phyloP scores from a whole-genome alignment of 2,888 invertebrate genomes.

The Alcis repandata region DNA sequence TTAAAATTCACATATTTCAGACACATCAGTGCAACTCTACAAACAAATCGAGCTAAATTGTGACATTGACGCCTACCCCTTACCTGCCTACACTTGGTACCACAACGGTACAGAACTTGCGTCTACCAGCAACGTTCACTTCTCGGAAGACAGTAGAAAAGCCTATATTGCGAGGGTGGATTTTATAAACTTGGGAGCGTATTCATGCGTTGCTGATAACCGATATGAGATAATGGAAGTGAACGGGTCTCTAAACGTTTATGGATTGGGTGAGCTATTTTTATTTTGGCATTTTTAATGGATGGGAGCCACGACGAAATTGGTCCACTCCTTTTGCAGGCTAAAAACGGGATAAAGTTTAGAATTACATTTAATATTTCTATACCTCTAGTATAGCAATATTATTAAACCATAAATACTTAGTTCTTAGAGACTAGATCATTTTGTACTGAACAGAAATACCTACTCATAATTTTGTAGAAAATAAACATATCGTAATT shows the following conservation, averaged over 20 bases:
- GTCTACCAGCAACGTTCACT: constrained; percentile 49
- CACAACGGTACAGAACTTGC: constrained; percentile 67
- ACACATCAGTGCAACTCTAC: constrained; percentile 66
- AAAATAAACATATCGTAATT: not conserved
- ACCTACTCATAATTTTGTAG: too few relatives aligned
- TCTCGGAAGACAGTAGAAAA: constrained; percentile 56
- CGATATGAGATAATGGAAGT: constrained; percentile 66
- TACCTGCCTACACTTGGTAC: constrained; percentile 61
- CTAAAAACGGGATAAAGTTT: too few relatives aligned
- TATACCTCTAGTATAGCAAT: too few relatives aligned
- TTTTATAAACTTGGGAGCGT: constrained; percentile 76
- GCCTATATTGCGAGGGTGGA: constrained; percentile 64
- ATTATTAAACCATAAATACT: too few relatives aligned
- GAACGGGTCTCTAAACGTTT: constrained; percentile 63
- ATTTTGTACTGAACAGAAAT: too few relatives aligned
- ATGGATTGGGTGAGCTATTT: constrained; percentile 69
- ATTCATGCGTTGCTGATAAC: constrained; percentile 84
- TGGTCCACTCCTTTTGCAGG: too few relatives aligned
- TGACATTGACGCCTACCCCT: constrained; percentile 61
- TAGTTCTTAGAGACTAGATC: too few relatives aligned
- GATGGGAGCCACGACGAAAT: too few relatives aligned
- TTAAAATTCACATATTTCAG: too few relatives aligned
- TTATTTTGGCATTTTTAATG: not conserved
- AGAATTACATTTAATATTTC: too few relatives aligned
- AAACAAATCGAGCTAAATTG: constrained; percentile 64